Evolutionary conservation across 2,888 invertebrate genomes (phyloP), one percentile per base, ranked within the genome.

Genomic region (Clistopyga incitator): DNA sequence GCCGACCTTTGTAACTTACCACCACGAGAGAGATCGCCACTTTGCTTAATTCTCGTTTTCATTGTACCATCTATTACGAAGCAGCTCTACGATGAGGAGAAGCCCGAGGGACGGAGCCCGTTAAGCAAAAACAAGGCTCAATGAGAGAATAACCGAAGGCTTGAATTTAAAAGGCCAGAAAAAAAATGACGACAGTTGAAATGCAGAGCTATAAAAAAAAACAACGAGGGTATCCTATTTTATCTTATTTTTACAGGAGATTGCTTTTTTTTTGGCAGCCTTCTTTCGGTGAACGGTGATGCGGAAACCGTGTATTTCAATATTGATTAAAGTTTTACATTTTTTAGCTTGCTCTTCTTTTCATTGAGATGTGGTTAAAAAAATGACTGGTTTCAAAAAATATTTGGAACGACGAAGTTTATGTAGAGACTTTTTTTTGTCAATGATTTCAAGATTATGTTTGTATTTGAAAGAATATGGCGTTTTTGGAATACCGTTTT

Each of bases 41-140:
- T 82, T 82, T 74, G 78, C 61, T 74, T 82, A 82, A 82, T 82
- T 70, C 74, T 70, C 68, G 74, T 78, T 78, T 75, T 74, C 70
- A 82, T 82, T 82, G 70, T 74, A 50, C 52, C 68, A 61, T 68
- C 78, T 68, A 82, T 82, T 78, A 82, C 42, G 70, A 56, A 71
- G 54, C 23, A 54, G 54, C 15, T 38, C 20, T 20, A 13, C 64
- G 64, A 56, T 23, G 20, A 20, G 52, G 18, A 10, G 20, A 20
- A 20, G 20, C 52, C 20, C 20, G 23, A 20, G 52, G 52, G 52
- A 20, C 23, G 52, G 11, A 54, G 20, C 20, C 50, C n/a, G 50
- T 54, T 2, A 23, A 54, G 20, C 10, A 54, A 54, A 54, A 20
- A 54, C 52, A 11, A 20, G 52, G 52, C 11, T 18, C 20, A 20